Evolutionary conservation across 2,113 vertebrate species (phyloP).

Genomic region (Elgaria multicarinata): DNA sequence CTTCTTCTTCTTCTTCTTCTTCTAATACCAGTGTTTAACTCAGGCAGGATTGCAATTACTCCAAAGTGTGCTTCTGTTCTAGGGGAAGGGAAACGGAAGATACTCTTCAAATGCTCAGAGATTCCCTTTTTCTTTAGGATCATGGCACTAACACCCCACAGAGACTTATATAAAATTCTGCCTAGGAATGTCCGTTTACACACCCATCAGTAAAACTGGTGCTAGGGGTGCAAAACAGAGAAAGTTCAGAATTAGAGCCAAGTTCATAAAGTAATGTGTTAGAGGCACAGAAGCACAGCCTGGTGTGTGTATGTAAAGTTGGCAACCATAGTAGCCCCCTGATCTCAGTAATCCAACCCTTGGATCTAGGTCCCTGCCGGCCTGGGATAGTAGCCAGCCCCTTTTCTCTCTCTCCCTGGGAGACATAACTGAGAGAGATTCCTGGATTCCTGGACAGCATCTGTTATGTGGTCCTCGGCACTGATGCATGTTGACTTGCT

Average conservation of each 20-base stretch:
- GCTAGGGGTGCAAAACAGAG: too few species aligned
- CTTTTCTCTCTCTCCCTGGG: background rate
- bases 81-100: too few species aligned
- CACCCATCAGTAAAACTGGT: background rate
- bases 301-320: background rate
- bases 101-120: too few species aligned
- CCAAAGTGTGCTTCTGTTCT: too few species aligned
- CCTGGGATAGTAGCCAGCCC: background rate
- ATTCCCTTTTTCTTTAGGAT: too few species aligned
- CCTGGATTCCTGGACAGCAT: background rate
- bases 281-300: background rate
- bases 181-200: too few species aligned
- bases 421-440: background rate
- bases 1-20: background rate
- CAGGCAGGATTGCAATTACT: too few species aligned
- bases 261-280: background rate
- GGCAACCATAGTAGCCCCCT: background rate
- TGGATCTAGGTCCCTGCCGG: background rate
- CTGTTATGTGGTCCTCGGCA: background rate
- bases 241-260: background rate
- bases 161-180: background rate
- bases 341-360: background rate
- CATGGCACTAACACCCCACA: background rate
- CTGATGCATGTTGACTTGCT: background rate
- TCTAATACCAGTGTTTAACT: background rate